Base-by-base conservation (phyloP, 2,113 vertebrate species). In the Apteryx owenii region DNA sequence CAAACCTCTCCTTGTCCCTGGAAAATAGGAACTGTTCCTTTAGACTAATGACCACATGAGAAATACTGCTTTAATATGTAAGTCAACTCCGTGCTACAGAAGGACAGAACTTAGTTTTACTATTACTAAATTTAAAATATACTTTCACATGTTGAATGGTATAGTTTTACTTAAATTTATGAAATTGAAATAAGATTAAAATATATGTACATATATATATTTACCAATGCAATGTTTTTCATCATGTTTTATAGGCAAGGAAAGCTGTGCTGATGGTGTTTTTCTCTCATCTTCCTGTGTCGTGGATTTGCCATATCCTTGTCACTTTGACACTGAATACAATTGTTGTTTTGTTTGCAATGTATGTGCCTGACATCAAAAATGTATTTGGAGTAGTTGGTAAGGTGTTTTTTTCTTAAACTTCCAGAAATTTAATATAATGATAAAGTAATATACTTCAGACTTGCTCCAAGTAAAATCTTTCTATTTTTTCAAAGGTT, bases 361-460 rank as follows among this genome's bases (percentile, higher is more conserved):
- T 99, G 95, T 99, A 98, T 15, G 98, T 99, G 85, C 99, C 99
- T 28, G 99, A 99, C 97, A 99, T 99, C 93, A 98, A 98, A 88
- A 98, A 99, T 46, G 96, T 99, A 4, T 99, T 99, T 96, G 99
- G 99, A 97, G 93, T 99, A 8, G 98, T 99, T 68, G 99, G 99
- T 99, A 98, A 97, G 99, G 98, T 88, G 9, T 91, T 90, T 36
- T 25, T 38, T 69, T 20, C 6, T 23, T 44, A 36, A 36, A 48
- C 8, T 64, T 38, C 4, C 25, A 46, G 38, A 79, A 72, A 38
- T 12, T 26, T 18, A 21, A 4, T 81, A 38, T 73, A 79, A 33
- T 69, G 46, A 17, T 69, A 64, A 72, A 36, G n/a, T 79, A 21
- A 17, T 36, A n/a, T 10, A 26, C 50, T 29, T 89, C 51, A 64